Evolutionary conservation across 2,888 invertebrate genomes (phyloP).

Genomic region (Apoderus coryli): DNA sequence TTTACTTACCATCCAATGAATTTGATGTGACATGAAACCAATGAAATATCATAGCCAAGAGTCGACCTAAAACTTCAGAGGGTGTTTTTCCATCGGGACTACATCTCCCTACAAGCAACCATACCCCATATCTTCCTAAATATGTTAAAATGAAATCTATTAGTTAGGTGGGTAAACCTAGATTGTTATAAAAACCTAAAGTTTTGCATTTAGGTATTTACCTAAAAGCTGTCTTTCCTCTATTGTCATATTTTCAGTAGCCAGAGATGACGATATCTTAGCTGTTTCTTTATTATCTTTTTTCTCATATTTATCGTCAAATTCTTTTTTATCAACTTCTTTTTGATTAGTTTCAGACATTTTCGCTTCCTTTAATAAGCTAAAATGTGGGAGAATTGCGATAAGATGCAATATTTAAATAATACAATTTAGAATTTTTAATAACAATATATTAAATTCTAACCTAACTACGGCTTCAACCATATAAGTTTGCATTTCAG

Average conservation of each 20-base stretch:
- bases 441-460: conserved; percentile 9
- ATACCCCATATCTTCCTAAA: conserved; percentile 92
- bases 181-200: too few relatives aligned
- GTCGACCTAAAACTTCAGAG: conserved; percentile 68
- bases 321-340: conserved; percentile 29
- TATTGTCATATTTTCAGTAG: conserved; percentile 54
- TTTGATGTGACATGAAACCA: conserved; percentile 99
- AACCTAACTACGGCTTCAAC: conserved; percentile 89
- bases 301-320: conserved; percentile 18
- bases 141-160: too few relatives aligned
- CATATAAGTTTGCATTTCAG: conserved; percentile 83
- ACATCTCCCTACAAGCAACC: conserved; percentile 90
- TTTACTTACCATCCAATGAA: conserved; percentile 88
- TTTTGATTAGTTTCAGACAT: conserved; percentile 54
- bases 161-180: too few relatives aligned
- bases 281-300: conserved; percentile 28
- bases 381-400: too few relatives aligned
- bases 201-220: too few relatives aligned
- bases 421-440: too few relatives aligned
- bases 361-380: conserved; percentile 84
- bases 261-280: conserved; percentile 30
- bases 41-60: conserved; percentile 93
- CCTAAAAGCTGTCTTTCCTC: conserved; percentile 84
- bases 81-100: conserved; percentile 65
- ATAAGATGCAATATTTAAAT: too few relatives aligned